Conservation (phyloP, 2,113 vertebrate species). For the Pyrgilauda ruficollis region DNA sequence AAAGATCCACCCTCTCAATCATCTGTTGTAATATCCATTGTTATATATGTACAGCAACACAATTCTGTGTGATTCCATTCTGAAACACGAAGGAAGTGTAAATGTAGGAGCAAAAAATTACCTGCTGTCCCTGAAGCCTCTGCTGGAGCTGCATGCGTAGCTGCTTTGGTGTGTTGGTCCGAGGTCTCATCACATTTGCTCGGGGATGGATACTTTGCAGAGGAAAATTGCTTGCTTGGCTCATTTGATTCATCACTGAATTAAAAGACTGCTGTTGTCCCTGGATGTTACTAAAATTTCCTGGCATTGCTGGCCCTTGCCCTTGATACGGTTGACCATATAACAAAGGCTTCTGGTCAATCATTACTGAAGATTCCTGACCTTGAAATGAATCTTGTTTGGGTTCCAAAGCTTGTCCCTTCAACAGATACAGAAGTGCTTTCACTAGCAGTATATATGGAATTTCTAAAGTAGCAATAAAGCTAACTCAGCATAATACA, state of each 20-base stretch:
- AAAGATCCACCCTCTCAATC: not conserved
- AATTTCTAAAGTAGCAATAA: not conserved
- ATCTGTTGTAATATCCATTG: not conserved
- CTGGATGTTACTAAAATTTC: constrained; percentile 80
- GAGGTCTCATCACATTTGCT: constrained; percentile 82
- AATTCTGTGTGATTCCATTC: not conserved
- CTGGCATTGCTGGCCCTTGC: constrained; percentile 82
- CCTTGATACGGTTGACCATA: constrained; percentile 87
- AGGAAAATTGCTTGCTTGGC: constrained; percentile 77
- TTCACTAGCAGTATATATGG: not conserved
- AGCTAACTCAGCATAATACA: not conserved
- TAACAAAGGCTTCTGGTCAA: constrained; percentile 87
- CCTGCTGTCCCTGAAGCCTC: constrained; percentile 95
- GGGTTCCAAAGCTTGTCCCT: constrained; percentile 82
- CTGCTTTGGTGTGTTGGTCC: constrained; percentile 87
- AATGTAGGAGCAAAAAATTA: constrained; percentile 39
- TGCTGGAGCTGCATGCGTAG: constrained; percentile 94
- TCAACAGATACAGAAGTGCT: constrained; percentile 54
- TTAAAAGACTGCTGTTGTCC: constrained; percentile 85
- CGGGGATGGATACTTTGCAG: constrained; percentile 86
- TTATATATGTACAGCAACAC: not conserved
- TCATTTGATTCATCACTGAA: constrained; percentile 83
- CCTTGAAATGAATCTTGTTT: constrained; percentile 84
- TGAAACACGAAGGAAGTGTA: not conserved
- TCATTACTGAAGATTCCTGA: constrained; percentile 82